A percentile compares a stretch with the other conserved stretches of the same genome.
Evolutionary conservation across 2,113 vertebrate genomes (phyloP).

Genomic region (Pituophis catenifer): DNA sequence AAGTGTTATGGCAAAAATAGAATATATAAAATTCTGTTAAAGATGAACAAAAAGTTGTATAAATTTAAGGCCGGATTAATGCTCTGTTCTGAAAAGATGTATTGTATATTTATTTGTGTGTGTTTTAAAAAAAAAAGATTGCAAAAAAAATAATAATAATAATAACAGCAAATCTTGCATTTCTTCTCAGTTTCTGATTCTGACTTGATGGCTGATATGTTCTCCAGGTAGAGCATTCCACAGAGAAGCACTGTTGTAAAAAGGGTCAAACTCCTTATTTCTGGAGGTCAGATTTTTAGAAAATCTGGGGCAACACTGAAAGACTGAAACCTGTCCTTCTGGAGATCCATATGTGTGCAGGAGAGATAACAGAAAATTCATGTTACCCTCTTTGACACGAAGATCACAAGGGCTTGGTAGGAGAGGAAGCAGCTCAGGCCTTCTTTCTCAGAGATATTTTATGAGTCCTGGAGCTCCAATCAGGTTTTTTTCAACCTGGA

Average conservation of each 20-base stretch:
- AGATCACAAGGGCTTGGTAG: neutral
- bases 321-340: neutral
- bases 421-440: neutral
- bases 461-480: neutral
- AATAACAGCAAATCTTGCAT: neutral
- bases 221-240: neutral
- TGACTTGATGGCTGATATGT: neutral
- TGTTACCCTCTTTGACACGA: neutral
- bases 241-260: neutral
- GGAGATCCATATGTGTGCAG: neutral
- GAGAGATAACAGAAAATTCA: neutral
- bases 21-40: too few relatives aligned
- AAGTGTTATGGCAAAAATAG: too few relatives aligned
- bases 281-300: neutral
- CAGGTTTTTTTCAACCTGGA: neutral
- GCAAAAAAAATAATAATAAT: too few relatives aligned
- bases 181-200: neutral
- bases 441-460: neutral
- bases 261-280: neutral
- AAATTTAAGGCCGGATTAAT: too few relatives aligned
- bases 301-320: neutral
- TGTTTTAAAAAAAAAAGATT: too few relatives aligned
- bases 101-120: too few relatives aligned
- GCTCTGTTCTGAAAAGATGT: too few relatives aligned
- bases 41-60: too few relatives aligned